Evolutionary conservation across 2,888 invertebrate species (phyloP).

Genomic region (Cantharis lateralis): DNA sequence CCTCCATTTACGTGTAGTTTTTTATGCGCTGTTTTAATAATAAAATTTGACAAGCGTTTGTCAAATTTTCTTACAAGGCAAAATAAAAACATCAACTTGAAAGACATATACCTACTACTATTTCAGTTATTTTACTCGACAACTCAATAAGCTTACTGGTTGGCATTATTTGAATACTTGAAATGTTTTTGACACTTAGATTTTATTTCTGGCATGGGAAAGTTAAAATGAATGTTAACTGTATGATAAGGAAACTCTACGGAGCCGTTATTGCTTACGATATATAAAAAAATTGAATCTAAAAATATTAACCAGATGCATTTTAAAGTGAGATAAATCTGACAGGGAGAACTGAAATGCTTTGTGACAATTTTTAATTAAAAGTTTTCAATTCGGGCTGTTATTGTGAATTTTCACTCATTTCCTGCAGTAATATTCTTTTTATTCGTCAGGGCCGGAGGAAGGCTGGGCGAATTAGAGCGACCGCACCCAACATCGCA

Average conservation of each 20-base stretch:
- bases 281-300: constrained; percentile 1
- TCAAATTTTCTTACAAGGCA: neutral
- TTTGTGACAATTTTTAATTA: neutral
- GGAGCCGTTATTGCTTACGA: neutral
- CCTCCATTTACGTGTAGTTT: neutral
- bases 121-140: constrained; percentile 5
- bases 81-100: constrained; percentile 4
- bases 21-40: neutral
- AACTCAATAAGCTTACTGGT: constrained; percentile 5
- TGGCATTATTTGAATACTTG: constrained; percentile 1
- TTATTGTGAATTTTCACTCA: neutral
- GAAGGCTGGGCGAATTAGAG: too few relatives aligned
- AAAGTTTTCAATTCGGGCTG: neutral
- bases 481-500: too few relatives aligned
- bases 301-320: constrained; percentile 6
- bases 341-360: neutral
- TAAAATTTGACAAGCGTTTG: neutral
- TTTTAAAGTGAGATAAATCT: neutral
- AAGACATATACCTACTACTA: neutral
- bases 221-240: neutral
- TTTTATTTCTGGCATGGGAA: constrained; percentile 8
- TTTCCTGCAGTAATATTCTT: neutral
- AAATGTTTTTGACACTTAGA: constrained; percentile 9
- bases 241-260: neutral
- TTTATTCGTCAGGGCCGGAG: neutral